Conservation (phyloP, 2,113 vertebrate species). For the Toxotes jaculatrix region DNA sequence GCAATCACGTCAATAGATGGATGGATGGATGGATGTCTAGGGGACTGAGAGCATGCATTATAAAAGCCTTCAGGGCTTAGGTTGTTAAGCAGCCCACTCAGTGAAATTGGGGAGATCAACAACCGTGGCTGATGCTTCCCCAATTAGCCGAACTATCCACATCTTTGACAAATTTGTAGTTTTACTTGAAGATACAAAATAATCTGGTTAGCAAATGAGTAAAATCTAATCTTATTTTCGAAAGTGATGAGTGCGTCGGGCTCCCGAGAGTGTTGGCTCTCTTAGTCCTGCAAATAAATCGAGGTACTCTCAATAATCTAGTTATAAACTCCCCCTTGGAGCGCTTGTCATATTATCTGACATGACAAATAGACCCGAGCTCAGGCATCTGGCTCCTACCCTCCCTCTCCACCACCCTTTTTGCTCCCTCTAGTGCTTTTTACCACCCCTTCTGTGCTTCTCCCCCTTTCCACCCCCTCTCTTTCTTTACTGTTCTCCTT, state of each 20-base stretch:
- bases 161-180: constrained; percentile 30
- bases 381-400: constrained; percentile 29
- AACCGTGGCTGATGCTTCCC: not conserved
- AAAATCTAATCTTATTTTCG: constrained; percentile 68
- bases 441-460: not conserved
- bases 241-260: constrained; percentile 50
- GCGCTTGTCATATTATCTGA: constrained; percentile 77
- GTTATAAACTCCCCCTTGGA: constrained; percentile 72
- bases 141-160: constrained; percentile 36
- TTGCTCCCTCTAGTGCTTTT: constrained; percentile 28
- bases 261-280: constrained; percentile 49
- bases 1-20: not conserved
- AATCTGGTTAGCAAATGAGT: constrained; percentile 71
- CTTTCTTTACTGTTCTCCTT: not conserved
- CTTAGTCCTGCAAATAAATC: constrained; percentile 75
- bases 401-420: constrained; percentile 22
- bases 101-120: constrained; percentile 18
- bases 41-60: constrained; percentile 1
- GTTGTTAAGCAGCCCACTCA: constrained; percentile 34
- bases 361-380: constrained; percentile 78
- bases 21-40: constrained; percentile 26
- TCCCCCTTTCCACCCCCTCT: not conserved
- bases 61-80: not conserved
- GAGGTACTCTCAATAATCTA: constrained; percentile 70
- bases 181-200: constrained; percentile 50